A percentile compares a stretch with the other conserved stretches of the same genome.
Conservation (phyloP, 2,888 invertebrate genomes). For the Pristionchus fissidentatus region DNA sequence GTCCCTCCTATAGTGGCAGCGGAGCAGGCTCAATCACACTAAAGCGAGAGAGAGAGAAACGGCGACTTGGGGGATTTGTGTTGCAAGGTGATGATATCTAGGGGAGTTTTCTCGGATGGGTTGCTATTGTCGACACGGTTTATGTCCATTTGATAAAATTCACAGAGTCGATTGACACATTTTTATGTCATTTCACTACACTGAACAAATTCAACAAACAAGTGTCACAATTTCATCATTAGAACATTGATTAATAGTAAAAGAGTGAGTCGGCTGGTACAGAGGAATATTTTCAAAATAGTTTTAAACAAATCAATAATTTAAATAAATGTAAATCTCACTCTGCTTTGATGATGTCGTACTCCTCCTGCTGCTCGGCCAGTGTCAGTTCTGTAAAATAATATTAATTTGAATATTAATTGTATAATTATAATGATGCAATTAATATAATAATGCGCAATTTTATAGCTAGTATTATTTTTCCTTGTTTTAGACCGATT, state of each 20-base stretch:
- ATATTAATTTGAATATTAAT: background rate
- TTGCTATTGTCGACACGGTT: no score
- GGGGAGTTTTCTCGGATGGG: no score
- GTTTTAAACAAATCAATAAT: background rate
- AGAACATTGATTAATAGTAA: no score
- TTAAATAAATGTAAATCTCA: conserved; percentile 41
- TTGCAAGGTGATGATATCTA: background rate
- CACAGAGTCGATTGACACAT: no score
- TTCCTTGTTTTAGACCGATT: no score
- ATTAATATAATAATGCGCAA: no score
- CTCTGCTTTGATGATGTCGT: conserved; percentile 92
- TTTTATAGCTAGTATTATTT: no score
- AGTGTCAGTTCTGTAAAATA: conserved; percentile 87
- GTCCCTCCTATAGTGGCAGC: background rate
- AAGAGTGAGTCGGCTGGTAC: background rate
- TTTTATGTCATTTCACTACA: no score
- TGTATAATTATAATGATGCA: background rate
- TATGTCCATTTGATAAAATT: no score
- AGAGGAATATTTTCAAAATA: background rate
- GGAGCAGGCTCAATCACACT: conserved; percentile 23
- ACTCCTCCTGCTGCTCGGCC: conserved; percentile 95
- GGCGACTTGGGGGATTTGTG: conserved; percentile 10
- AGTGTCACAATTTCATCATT: no score
- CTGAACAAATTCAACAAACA: no score
- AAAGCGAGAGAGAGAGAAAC: no score